phyloP scores from a whole-genome alignment of 2,888 invertebrate genomes.

The Orthosia gothica region DNA sequence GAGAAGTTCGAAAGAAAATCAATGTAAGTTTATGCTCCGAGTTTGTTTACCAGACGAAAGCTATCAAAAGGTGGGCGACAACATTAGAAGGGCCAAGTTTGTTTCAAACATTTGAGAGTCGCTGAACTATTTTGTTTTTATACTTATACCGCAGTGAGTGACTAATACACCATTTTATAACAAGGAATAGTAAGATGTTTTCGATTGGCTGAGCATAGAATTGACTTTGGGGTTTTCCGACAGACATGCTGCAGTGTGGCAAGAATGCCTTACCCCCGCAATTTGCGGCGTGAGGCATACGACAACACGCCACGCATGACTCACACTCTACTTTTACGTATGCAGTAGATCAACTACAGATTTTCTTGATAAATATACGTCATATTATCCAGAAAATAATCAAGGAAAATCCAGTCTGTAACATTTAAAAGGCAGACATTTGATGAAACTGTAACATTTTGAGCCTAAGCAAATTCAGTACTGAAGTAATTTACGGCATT shows the following conservation, averaged over 20 bases:
- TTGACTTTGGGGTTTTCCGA: not conserved
- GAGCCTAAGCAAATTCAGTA: slow-evolving; percentile 11
- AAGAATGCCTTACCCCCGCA: not conserved
- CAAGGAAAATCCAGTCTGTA: slow-evolving; percentile 1
- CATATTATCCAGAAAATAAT: not conserved
- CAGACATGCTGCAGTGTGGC: not conserved
- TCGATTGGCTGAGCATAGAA: not conserved
- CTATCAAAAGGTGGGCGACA: slow-evolving; percentile 60
- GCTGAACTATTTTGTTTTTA: slow-evolving; percentile 34
- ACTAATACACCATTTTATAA: slow-evolving; percentile 15
- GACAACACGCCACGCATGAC: slow-evolving; percentile 1
- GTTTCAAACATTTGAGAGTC: slow-evolving; percentile 50
- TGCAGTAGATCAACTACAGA: slow-evolving; percentile 22
- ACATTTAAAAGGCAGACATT: slow-evolving; percentile 18
- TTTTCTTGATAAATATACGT: slow-evolving; percentile 21
- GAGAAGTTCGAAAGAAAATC: slow-evolving; percentile 68
- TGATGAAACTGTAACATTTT: slow-evolving; percentile 25
- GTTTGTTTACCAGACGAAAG: slow-evolving; percentile 59
- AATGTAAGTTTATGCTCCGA: slow-evolving; percentile 69
- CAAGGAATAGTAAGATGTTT: not conserved
- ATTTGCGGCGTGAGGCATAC: not conserved
- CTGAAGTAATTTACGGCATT: slow-evolving; percentile 18
- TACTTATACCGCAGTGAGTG: slow-evolving; percentile 18
- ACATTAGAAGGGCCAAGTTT: slow-evolving; percentile 52
- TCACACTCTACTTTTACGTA: slow-evolving; percentile 14